Conservation (phyloP, 53 echinoderm and acorn worm genomes). For the Zoroaster sp. region DNA sequence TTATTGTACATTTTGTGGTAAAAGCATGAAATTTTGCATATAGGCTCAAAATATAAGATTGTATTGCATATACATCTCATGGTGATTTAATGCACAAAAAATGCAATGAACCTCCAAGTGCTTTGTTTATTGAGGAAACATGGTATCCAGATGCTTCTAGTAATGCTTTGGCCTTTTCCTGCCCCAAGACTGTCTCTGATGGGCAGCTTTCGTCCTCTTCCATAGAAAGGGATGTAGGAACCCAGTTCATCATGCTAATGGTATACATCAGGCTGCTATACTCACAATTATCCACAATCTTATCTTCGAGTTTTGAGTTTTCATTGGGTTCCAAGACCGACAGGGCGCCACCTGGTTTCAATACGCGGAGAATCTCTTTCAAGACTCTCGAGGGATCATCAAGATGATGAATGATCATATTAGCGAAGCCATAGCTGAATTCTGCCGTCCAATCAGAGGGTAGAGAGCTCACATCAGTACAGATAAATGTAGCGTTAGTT, state of each 20-base stretch:
- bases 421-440: conserved; percentile 23
- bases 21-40: too few relatives aligned
- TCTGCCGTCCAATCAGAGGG: conserved; percentile 9
- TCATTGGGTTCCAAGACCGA: conserved; percentile 13
- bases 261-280: neutral
- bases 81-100: neutral
- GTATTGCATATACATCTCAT: too few relatives aligned
- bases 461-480: conserved; percentile 1
- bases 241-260: conserved; percentile 24
- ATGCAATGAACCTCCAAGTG: neutral
- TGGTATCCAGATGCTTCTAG: neutral
- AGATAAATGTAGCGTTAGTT: neutral
- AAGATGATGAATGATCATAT: conserved; percentile 34
- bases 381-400: neutral
- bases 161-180: neutral
- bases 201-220: neutral
- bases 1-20: too few relatives aligned
- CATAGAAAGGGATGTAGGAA: neutral
- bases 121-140: neutral
- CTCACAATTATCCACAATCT: neutral
- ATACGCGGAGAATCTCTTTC: neutral
- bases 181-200: neutral
- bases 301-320: neutral
- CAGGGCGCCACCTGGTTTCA: conserved; percentile 9
- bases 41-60: too few relatives aligned